phyloP scores from a whole-genome alignment of 1,140 invertebrate genomes.

The Babylonia areolata region DNA sequence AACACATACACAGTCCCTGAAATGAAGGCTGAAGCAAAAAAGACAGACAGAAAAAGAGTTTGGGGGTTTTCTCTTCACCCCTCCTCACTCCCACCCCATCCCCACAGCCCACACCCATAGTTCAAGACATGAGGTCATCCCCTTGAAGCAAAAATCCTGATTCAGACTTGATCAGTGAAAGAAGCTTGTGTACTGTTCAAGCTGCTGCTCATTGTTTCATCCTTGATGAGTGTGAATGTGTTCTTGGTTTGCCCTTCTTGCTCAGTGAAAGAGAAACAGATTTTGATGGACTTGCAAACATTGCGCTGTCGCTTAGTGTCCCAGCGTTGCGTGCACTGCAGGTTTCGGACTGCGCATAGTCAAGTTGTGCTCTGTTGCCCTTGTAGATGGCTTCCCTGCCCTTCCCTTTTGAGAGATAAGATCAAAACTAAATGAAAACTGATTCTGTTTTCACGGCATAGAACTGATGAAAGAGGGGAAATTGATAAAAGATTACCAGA shows the following conservation, averaged over 20 bases:
- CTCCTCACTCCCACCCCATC: not conserved
- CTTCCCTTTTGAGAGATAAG: no score
- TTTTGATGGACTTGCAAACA: slow-evolving; percentile 11
- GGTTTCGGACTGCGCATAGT: not conserved
- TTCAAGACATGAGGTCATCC: no score
- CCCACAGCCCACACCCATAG: no score
- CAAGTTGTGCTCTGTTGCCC: not conserved
- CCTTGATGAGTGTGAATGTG: not conserved
- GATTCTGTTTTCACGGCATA: no score
- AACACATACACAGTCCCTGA: not conserved
- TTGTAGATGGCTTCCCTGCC: no score
- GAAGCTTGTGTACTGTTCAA: no score
- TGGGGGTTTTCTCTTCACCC: not conserved
- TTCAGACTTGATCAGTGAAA: no score
- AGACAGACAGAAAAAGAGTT: no score
- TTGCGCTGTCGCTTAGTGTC: not conserved
- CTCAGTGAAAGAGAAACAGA: not conserved
- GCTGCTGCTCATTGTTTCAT: not conserved
- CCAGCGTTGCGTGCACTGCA: not conserved
- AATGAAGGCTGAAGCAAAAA: slow-evolving; percentile 1
- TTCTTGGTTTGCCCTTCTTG: not conserved
- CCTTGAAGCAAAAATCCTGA: no score
- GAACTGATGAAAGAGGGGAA: no score
- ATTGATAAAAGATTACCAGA: no score
- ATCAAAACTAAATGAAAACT: no score